These are phyloP conservation scores for Sakesphorus luctuosus DNA, from an alignment of 2,113 vertebrate species.

Conservation along the genomic window DNA sequence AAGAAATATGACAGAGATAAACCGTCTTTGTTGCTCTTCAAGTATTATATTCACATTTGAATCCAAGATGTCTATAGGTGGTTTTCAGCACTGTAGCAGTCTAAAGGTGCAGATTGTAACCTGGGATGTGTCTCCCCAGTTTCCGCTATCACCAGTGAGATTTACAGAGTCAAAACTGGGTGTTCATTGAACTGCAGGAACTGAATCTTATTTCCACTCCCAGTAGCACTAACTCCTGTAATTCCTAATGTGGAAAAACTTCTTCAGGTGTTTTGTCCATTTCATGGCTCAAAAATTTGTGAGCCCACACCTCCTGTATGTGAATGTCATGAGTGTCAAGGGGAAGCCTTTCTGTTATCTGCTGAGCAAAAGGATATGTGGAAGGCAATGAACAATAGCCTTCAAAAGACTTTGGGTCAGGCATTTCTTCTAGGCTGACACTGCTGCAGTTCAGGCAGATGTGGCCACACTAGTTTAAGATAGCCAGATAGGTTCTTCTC, in stretches of 20 bases:
- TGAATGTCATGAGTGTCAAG: background rate
- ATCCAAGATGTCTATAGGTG: background rate
- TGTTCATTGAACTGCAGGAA: background rate
- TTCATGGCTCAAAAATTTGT: background rate
- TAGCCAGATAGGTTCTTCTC: background rate
- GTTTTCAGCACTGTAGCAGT: background rate
- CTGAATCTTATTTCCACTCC: background rate
- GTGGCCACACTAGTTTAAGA: background rate
- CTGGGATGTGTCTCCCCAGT: background rate
- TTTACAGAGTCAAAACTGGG: background rate
- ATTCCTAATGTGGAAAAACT: background rate
- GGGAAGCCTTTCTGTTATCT: background rate
- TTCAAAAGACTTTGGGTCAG: background rate
- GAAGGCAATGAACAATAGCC: background rate
- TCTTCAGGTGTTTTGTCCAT: background rate
- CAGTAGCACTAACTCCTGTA: background rate
- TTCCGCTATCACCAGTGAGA: background rate
- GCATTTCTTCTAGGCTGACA: background rate
- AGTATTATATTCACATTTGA: background rate
- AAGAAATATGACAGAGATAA: background rate
- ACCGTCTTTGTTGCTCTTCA: background rate
- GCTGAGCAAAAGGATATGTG: background rate
- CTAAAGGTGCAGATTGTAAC: background rate
- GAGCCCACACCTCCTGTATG: background rate
- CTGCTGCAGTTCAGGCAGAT: background rate